Percentiles rank a stretch among this genome's conserved stretches.
phyloP scores from a whole-genome alignment of 2,797 vertebrate genomes.

The Dallia pectoralis region DNA sequence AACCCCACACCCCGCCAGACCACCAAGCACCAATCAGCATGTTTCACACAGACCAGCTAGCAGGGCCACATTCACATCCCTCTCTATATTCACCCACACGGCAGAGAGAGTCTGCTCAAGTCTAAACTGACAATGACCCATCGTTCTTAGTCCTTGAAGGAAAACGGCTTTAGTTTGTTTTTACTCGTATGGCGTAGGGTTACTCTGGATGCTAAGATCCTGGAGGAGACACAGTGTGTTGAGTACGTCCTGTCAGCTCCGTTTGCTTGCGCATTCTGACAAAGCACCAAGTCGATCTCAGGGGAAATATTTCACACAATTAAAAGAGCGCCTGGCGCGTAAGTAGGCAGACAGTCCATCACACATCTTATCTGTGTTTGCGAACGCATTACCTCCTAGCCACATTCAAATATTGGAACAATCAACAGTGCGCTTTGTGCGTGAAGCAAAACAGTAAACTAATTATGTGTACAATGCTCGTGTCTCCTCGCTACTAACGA shows the following conservation, averaged over 20 bases:
- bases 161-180: neutral
- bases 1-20: neutral
- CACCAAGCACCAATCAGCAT: neutral
- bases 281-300: neutral
- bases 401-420: neutral
- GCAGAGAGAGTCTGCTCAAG: neutral
- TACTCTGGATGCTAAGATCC: neutral
- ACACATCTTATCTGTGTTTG: neutral
- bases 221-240: neutral
- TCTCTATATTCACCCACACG: neutral
- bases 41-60: neutral
- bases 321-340: neutral
- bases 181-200: neutral
- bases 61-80: neutral
- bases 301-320: neutral
- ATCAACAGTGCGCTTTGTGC: neutral
- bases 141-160: neutral
- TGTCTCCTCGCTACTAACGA: neutral
- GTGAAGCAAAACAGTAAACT: conserved; percentile 1
- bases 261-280: no score
- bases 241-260: neutral
- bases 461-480: neutral
- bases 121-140: neutral
- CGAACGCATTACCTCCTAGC: neutral
- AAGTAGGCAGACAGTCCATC: neutral